These are phyloP conservation scores for Philopedon plagiatum DNA, from an alignment of 2,888 invertebrate species.

Conservation along the genomic window DNA sequence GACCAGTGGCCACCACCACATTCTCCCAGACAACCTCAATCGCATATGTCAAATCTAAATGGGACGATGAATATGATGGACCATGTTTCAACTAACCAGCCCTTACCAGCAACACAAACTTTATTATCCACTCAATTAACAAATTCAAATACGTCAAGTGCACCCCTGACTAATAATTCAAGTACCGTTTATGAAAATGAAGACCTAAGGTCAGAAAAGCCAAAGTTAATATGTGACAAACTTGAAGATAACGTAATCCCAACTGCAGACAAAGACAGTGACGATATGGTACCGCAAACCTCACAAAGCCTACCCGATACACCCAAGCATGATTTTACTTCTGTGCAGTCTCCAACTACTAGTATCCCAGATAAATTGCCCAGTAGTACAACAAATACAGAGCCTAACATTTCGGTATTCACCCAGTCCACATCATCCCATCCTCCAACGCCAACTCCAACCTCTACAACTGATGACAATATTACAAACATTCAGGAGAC, in stretches of 20 bases:
- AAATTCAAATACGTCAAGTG: slow-evolving; percentile 60
- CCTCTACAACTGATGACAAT: slow-evolving; percentile 68
- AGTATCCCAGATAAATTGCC: slow-evolving; percentile 67
- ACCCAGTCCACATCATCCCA: slow-evolving; percentile 64
- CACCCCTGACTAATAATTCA: slow-evolving; percentile 57
- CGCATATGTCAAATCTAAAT: slow-evolving; percentile 64
- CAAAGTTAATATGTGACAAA: slow-evolving; percentile 52
- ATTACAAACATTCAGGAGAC: slow-evolving; percentile 64
- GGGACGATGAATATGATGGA: slow-evolving; percentile 64
- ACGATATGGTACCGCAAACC: slow-evolving; percentile 55
- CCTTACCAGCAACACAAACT: slow-evolving; percentile 61
- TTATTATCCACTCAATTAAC: slow-evolving; percentile 64
- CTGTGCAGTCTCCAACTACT: slow-evolving; percentile 64
- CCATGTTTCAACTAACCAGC: slow-evolving; percentile 60
- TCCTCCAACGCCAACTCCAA: slow-evolving; percentile 67
- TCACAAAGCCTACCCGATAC: slow-evolving; percentile 56
- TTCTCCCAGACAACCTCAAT: slow-evolving; percentile 65
- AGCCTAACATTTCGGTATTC: slow-evolving; percentile 58
- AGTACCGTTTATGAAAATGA: slow-evolving; percentile 62
- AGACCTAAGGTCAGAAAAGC: slow-evolving; percentile 61
- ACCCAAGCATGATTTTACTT: slow-evolving; percentile 58
- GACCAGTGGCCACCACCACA: slow-evolving; percentile 72
- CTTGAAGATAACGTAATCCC: slow-evolving; percentile 43
- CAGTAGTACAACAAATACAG: slow-evolving; percentile 66
- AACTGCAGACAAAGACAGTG: slow-evolving; percentile 51